Base-by-base conservation (phyloP, 2,888 invertebrate genomes). In the Leptothorax acervorum region DNA sequence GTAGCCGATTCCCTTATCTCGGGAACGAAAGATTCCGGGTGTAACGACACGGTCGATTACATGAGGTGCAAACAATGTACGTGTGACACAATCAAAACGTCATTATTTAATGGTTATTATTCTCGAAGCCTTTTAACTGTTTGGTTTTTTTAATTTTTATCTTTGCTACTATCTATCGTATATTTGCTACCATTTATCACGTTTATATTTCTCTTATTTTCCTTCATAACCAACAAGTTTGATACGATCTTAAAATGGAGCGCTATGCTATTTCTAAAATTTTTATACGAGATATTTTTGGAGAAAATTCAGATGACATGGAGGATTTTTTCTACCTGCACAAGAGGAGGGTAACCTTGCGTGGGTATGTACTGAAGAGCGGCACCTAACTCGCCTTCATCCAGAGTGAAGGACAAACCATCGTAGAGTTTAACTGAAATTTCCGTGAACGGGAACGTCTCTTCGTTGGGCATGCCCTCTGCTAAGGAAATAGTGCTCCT, bases 331-430 rank as follows among this genome's bases (percentile, higher is more conserved):
- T 57, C 85, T 88, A 94, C 94, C 90, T 94, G 91, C 3, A 94
- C 83, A 23, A 94, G 90, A 5, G 94, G 94, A 11, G 94, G 94
- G 63, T 93, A 97, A 95, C 98, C 98, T 91, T 96, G 96, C 3
- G 97, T 96, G 0, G 97, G 97, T 85, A 97, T 96, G 92, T 98
- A 98, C 93, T 98, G 98, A 79, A 98, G 95, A 0, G 97, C 97
- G 0, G 96, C 95, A 0, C 96, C 96, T 88, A 98, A 95, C 73
- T 96, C 96, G 63, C 95, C 94, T 0, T 96, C 97, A 65, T 96
- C 95, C 23, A 97, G 92, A 0, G 95, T 94, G 76, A 97, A 93
- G 0, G 93, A 93, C 0, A 95, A 95, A 0, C 96, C 97, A 84
- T 96, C 96, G 88, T 95, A 96, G 83, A 96, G 94, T 84, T 95